phyloP scores from a whole-genome alignment of 37 sponge, comb jelly and placozoan species.

The Cliona cf. orientalis region DNA sequence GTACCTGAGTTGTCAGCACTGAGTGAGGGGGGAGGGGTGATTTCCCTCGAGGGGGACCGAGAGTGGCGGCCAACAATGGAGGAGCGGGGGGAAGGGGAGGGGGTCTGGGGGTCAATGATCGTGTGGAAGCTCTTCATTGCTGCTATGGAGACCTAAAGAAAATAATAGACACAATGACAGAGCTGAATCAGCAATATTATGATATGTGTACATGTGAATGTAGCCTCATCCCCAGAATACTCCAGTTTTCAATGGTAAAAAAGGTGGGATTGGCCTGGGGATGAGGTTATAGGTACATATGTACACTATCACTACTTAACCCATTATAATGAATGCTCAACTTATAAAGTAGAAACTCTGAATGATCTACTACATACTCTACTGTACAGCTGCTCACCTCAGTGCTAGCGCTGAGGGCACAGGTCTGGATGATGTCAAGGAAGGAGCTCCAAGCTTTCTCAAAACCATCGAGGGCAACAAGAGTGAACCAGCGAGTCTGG shows the following conservation, averaged over 20 bases:
- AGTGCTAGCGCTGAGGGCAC: conserved; percentile 57
- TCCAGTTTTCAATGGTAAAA: too few relatives aligned
- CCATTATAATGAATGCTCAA: not conserved
- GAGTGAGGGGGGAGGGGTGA: not conserved
- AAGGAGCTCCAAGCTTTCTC: conserved; percentile 77
- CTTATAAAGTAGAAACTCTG: not conserved
- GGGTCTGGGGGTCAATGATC: conserved; percentile 37
- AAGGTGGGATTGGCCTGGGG: too few relatives aligned
- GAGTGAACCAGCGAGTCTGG: conserved; percentile 64
- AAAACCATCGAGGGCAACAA: conserved; percentile 61
- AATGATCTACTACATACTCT: not conserved
- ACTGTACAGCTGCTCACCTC: conserved; percentile 46
- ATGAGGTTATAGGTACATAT: too few relatives aligned
- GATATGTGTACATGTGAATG: too few relatives aligned
- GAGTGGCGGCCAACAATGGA: too few relatives aligned
- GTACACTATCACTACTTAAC: too few relatives aligned
- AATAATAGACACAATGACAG: too few relatives aligned
- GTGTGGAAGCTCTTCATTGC: conserved; percentile 77
- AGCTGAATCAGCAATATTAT: too few relatives aligned
- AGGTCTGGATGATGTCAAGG: conserved; percentile 63
- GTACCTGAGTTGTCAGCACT: too few relatives aligned
- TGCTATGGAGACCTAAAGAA: conserved; percentile 73
- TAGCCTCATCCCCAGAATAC: too few relatives aligned
- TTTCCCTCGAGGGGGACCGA: too few relatives aligned
- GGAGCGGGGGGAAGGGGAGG: conserved; percentile 2